Conservation (phyloP, 1,140 invertebrate species). For the Neotoxoptera formosana region DNA sequence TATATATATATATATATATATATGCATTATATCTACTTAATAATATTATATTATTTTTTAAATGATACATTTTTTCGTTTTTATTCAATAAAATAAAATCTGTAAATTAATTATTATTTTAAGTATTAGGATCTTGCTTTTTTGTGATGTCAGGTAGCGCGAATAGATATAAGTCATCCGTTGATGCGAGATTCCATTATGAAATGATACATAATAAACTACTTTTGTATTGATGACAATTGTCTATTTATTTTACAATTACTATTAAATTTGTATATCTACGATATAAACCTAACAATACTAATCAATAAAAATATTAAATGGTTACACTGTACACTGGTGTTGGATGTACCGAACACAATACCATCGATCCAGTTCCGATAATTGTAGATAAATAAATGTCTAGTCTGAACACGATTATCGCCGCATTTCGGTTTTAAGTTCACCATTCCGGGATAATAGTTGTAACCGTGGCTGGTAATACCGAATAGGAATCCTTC, state of each 20-base stretch:
- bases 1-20: no score
- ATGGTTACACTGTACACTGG: not conserved
- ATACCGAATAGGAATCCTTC: slow-evolving; percentile 4
- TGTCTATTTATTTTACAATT: not conserved
- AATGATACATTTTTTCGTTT: no score
- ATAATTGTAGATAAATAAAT: slow-evolving; percentile 4
- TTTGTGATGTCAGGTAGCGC: no score
- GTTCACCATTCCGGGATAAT: not conserved
- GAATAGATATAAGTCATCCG: no score
- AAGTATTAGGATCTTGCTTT: no score
- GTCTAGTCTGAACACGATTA: slow-evolving; percentile 31
- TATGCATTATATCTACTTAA: no score
- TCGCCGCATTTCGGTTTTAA: not conserved
- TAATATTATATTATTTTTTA: not conserved
- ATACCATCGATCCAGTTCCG: slow-evolving; percentile 4
- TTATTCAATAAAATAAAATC: no score
- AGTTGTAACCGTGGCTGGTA: slow-evolving; percentile 45
- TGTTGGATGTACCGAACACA: not conserved
- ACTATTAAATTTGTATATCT: not conserved
- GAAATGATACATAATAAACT: not conserved
- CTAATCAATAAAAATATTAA: not conserved
- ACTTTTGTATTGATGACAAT: not conserved
- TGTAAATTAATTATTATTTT: no score
- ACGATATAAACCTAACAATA: not conserved
- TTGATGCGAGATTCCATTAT: no score